These are phyloP conservation scores for Cynoglossus semilaevis DNA, from an alignment of 2,113 vertebrate species.

Conservation along the genomic window DNA sequence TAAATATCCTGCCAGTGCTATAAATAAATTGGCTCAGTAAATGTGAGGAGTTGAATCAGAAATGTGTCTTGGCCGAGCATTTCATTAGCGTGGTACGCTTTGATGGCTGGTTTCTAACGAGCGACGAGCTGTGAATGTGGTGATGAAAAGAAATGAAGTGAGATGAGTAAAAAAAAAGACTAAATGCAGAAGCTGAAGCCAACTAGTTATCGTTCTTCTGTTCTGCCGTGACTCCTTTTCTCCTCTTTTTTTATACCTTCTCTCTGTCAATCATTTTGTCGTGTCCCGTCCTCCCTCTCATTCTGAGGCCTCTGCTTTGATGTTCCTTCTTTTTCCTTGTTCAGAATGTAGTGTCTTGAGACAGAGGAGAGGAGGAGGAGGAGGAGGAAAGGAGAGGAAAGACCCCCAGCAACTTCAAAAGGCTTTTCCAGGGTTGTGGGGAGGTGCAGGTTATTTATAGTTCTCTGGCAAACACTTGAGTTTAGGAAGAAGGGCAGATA, in stretches of 20 bases:
- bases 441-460: constrained; percentile 60
- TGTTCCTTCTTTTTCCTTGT: constrained; percentile 40
- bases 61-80: constrained; percentile 7
- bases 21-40: constrained; percentile 45
- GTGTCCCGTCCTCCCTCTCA: constrained; percentile 6
- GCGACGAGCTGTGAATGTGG: constrained; percentile 12
- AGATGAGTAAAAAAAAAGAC: constrained; percentile 15
- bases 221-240: background rate
- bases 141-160: constrained; percentile 23
- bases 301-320: constrained; percentile 47
- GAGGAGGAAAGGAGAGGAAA: constrained; percentile 35
- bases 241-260: constrained; percentile 23
- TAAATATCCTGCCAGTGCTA: constrained; percentile 46
- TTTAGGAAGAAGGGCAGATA: constrained; percentile 15
- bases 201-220: background rate
- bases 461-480: constrained; percentile 24
- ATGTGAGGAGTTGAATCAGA: constrained; percentile 35
- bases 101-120: constrained; percentile 23
- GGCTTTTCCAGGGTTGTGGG: constrained; percentile 46
- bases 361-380: constrained; percentile 23
- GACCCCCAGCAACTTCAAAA: constrained; percentile 56
- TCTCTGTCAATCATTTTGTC: no score
- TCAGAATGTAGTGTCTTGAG: constrained; percentile 46
- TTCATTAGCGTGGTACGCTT: constrained; percentile 22
- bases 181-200: constrained; percentile 7